Percentiles rank a stretch among this genome's conserved stretches.
These are phyloP conservation scores for Drosophila lacteicornis DNA, from an alignment of 1,140 invertebrate species.

Conservation along the genomic window DNA sequence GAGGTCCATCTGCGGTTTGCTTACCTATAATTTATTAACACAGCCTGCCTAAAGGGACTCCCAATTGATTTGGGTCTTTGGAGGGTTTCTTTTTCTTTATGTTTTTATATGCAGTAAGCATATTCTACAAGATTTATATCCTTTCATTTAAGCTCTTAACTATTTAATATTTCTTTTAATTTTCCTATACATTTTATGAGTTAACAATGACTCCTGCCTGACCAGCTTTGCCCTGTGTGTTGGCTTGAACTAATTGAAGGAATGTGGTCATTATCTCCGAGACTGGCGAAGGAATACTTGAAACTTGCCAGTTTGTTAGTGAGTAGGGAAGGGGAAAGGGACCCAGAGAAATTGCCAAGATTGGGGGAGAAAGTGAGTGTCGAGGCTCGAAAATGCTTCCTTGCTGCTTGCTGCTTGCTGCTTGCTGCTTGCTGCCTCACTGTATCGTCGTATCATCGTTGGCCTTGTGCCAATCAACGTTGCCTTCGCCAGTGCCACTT, in stretches of 20 bases:
- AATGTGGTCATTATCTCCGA: constrained; percentile 67
- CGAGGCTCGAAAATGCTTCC: constrained; percentile 29
- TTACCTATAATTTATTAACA: constrained; percentile 34
- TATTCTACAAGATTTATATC: background rate
- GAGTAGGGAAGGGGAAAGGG: background rate
- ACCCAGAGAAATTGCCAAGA: background rate
- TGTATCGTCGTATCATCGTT: constrained; percentile 34
- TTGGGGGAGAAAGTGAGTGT: constrained; percentile 1
- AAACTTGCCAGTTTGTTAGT: constrained; percentile 63
- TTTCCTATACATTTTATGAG: too few species aligned
- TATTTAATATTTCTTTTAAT: background rate
- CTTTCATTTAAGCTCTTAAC: background rate
- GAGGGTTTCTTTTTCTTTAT: background rate
- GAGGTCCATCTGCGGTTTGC: background rate
- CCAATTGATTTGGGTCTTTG: constrained; percentile 33
- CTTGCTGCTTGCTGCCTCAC: constrained; percentile 39
- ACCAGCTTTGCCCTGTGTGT: constrained; percentile 9
- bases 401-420: constrained; percentile 39
- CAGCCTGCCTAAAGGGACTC: background rate
- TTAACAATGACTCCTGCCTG: background rate
- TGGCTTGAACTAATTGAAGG: constrained; percentile 65
- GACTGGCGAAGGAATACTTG: constrained; percentile 48
- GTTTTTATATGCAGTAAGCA: background rate
- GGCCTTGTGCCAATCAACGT: constrained; percentile 80
- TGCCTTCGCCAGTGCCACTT: constrained; percentile 71